Base-by-base conservation (phyloP, 2,797 vertebrate species). In the Onychomys arenicola region DNA sequence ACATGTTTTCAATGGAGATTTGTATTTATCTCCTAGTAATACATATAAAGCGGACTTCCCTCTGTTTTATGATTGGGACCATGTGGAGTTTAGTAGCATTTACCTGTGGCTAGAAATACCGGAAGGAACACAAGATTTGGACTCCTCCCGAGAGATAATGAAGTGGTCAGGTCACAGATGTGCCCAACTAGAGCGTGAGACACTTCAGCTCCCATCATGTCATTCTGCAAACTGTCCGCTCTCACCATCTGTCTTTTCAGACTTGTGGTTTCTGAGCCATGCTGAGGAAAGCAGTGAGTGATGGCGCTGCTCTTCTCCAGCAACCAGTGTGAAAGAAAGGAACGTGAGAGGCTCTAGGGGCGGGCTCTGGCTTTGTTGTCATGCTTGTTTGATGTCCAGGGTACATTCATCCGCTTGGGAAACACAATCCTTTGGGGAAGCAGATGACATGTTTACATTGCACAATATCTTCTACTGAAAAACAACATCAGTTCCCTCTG, bases 401-500 rank as follows among this genome's bases (percentile, higher is more conserved):
- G 40, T 34, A 6, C 29, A 10, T 61, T 76, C n/a, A 29, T 69
- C 83, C 55, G 71, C 71, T 78, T 6, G 14, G 87, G 55, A 93
- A 86, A 93, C 27, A 12, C 5, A 78, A 13, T 73, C 83, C n/a
- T 46, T 83, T 84, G 85, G 73, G 2, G 63, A 34, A 91, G 12
- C 80, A 6, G 32, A 83, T 59, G 34, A 57, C 71, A 83, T 34
- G 23, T 84, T 94, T 75, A 14, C 29, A 46, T 57, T 71, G 13
- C 29, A 46, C n/a, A 85, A 16, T 80, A 57, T 91, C 65, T 71
- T 93, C 43, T 69, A 43, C 82, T 81, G 55, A 87, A 96, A 76
- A 67, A n/a, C 76, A 57, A 27, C 32, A 67, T 13, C 52, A 77
- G 57, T 63, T 69, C 3, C 46, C 5, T 37, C 32, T 71, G 23